These are phyloP conservation scores for Rhopalosiphum maidis DNA, from an alignment of 1,140 invertebrate species.

Conservation along the genomic window DNA sequence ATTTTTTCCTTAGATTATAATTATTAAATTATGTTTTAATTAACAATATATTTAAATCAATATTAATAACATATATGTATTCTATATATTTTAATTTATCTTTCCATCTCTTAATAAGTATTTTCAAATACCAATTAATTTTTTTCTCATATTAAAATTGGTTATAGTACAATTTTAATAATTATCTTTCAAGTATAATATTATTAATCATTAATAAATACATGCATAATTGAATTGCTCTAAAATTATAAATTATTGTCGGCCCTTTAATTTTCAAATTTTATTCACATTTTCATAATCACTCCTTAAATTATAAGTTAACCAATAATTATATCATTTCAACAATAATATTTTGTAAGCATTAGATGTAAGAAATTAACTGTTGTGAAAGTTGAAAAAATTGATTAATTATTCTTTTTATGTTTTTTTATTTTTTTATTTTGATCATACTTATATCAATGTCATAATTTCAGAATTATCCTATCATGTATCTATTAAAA, in stretches of 20 bases:
- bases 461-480: neutral
- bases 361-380: slow-evolving; percentile 37
- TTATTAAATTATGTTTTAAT: slow-evolving; percentile 11
- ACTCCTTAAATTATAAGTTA: slow-evolving; percentile 20
- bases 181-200: neutral
- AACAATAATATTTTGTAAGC: slow-evolving; percentile 33
- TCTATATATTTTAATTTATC: neutral
- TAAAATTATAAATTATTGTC: slow-evolving; percentile 13
- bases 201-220: neutral
- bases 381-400: slow-evolving; percentile 22
- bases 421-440: slow-evolving; percentile 31
- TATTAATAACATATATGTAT: neutral
- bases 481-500: neutral
- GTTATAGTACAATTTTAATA: neutral
- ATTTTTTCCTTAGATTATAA: slow-evolving; percentile 14
- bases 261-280: slow-evolving; percentile 25
- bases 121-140: neutral
- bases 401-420: slow-evolving; percentile 3
- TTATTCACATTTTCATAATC: slow-evolving; percentile 24
- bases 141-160: neutral
- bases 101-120: neutral
- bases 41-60: slow-evolving; percentile 37
- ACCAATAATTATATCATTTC: slow-evolving; percentile 16
- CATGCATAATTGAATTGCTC: neutral
- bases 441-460: neutral